Evolutionary conservation across 2,888 invertebrate species (phyloP), one percentile per base, ranked within the genome.

Genomic region (Euzophera pinguis): DNA sequence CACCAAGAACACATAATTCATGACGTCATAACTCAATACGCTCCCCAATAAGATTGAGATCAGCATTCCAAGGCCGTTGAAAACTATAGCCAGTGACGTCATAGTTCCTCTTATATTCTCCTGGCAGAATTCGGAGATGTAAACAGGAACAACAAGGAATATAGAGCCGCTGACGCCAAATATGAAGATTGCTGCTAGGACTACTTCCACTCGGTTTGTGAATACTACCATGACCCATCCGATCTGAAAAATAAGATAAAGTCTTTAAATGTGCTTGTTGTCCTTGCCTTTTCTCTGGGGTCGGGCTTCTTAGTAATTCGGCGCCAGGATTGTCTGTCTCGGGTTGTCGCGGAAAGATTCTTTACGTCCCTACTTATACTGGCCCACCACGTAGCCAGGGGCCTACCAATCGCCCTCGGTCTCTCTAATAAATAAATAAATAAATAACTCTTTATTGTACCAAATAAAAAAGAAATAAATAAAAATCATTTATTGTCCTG

Each of bases 41-140:
- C 84, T 83, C 1, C 86, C 85, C 2, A 84, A 47, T 0, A 81
- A 35, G 52, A 85, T 85, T 0, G 84, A 81, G 0, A 80, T n/a
- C 10, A 86, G 61, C 63, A 78, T 70, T 0, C 88, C 88, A 0
- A 83, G 34, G 0, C 70, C 71, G 32, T 74, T 78, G 59, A 81
- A 80, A 7, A 78, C 67, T 53, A 82, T 67, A 0, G 73, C 56
- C 0, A 72, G 67, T 0, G 85, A 70, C 0, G 78, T 76, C 74
- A 88, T 69, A 1, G 70, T 65, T 0, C 86, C 88, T 17, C 87
- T 62, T 14, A 87, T 75, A 1, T 78, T 79, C 45, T 85, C 79
- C 49, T 84, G 75, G 51, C 80, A 78, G 29, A 84, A 71, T 59
- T 88, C 88, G 27, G 80, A 71, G 39, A 84, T 61, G 58, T 64